These are phyloP conservation scores for Drosophila siamana DNA, from an alignment of 2,888 invertebrate genomes.

Conservation along the genomic window DNA sequence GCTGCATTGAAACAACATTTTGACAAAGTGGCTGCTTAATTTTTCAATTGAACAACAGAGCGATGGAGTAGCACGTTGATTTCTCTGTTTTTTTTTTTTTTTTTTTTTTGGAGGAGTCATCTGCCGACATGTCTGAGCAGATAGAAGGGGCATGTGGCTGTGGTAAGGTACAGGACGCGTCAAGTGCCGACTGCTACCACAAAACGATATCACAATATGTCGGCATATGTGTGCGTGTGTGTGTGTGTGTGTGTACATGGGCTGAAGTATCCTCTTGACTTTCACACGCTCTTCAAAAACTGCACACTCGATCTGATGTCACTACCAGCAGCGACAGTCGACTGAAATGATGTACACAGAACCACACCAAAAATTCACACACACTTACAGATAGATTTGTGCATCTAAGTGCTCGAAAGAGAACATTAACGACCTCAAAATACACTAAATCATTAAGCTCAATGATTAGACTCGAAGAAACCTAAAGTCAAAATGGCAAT, in stretches of 20 bases:
- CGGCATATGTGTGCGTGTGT: constrained; percentile 24
- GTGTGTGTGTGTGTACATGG: constrained; percentile 22
- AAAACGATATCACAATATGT: constrained; percentile 64
- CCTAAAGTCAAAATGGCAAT: too few relatives aligned
- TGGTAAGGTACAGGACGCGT: constrained; percentile 56
- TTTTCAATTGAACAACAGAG: constrained; percentile 66
- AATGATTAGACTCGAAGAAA: too few relatives aligned
- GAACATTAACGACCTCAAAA: not conserved
- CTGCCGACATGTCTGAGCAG: constrained; percentile 1
- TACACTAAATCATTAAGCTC: not conserved
- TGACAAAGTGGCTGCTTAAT: constrained; percentile 79
- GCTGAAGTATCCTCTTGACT: constrained; percentile 71
- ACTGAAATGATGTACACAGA: constrained; percentile 34
- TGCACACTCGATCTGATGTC: constrained; percentile 71
- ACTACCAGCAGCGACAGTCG: constrained; percentile 57
- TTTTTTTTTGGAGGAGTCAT: constrained; percentile 1
- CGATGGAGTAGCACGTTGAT: not conserved
- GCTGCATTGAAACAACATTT: constrained; percentile 67
- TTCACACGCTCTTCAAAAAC: constrained; percentile 65
- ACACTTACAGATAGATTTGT: not conserved
- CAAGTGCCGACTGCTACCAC: constrained; percentile 70
- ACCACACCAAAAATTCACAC: not conserved
- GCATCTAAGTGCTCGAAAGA: not conserved
- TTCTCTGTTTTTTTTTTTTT: not conserved
- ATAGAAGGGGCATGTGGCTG: not conserved